Conservation (phyloP, 2,888 invertebrate species). For the Macrophya annulata region DNA sequence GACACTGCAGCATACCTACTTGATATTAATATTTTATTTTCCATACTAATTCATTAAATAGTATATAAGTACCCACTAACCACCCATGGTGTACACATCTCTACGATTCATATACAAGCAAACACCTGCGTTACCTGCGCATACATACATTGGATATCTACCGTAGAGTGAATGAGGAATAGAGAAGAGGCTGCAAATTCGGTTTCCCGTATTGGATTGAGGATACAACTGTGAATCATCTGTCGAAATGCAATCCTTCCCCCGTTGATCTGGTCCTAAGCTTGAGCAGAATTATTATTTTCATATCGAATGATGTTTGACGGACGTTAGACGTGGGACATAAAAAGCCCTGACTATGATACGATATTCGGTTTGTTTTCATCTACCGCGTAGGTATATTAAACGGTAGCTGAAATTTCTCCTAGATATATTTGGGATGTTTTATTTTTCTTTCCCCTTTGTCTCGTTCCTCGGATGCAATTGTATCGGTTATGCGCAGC, state of each 20-base stretch:
- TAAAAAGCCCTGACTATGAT: neutral
- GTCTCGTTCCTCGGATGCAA: conserved; percentile 64
- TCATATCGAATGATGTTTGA: neutral
- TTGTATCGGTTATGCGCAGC: conserved; percentile 73
- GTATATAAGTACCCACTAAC: conserved; percentile 28
- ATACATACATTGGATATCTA: neutral
- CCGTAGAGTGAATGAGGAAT: neutral
- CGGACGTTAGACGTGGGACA: neutral
- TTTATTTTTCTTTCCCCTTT: conserved; percentile 51
- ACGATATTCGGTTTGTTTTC: conserved; percentile 20
- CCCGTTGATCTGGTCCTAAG: neutral
- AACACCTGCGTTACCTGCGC: neutral
- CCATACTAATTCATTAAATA: conserved; percentile 31
- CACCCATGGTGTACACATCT: neutral
- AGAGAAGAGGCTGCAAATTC: neutral
- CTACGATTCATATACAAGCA: neutral
- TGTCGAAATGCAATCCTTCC: neutral
- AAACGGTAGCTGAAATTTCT: conserved; percentile 9
- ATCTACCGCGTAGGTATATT: neutral
- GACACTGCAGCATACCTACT: conserved; percentile 57
- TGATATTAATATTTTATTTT: conserved; percentile 41
- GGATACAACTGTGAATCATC: neutral
- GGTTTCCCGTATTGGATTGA: neutral
- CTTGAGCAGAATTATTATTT: neutral
- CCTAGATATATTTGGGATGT: conserved; percentile 26